Percentiles rank a stretch among this genome's conserved stretches.
These are phyloP conservation scores for Mystacides longicornis DNA, from an alignment of 2,888 invertebrate species.

Conservation along the genomic window DNA sequence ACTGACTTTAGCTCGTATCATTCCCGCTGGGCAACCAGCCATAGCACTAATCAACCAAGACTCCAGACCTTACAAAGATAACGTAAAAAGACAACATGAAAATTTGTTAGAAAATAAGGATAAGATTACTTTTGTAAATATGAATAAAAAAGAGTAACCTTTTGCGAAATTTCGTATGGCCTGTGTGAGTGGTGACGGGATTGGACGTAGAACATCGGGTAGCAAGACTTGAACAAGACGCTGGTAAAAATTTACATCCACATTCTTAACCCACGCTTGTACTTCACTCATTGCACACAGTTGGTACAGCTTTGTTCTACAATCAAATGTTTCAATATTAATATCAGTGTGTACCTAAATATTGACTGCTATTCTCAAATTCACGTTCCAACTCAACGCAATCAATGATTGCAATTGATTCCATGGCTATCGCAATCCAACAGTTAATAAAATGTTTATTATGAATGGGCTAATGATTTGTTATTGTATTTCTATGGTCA, in stretches of 20 bases:
- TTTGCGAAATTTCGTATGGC: constrained; percentile 89
- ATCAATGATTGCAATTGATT: too few species aligned
- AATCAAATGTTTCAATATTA: too few species aligned
- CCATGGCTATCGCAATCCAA: too few species aligned
- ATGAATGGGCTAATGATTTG: too few species aligned
- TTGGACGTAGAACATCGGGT: constrained; percentile 91
- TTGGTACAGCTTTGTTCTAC: constrained; percentile 57
- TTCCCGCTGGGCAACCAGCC: constrained; percentile 72
- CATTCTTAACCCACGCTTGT: constrained; percentile 70
- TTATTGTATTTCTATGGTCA: too few species aligned
- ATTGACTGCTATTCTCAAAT: too few species aligned
- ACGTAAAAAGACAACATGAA: background rate
- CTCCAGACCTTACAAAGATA: constrained; percentile 49
- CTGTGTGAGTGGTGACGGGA: constrained; percentile 90
- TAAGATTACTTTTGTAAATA: too few species aligned
- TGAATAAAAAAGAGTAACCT: constrained; percentile 36
- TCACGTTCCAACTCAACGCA: too few species aligned
- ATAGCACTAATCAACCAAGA: constrained; percentile 81
- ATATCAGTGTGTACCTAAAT: too few species aligned
- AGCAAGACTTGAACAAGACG: constrained; percentile 92
- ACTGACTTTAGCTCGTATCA: constrained; percentile 74
- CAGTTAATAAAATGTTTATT: too few species aligned
- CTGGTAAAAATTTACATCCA: constrained; percentile 92
- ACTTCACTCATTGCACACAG: constrained; percentile 65
- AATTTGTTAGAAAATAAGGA: too few species aligned